These are phyloP conservation scores for Cliona cf. orientalis DNA, from an alignment of 37 sponge, comb jelly and placozoan species.

Conservation along the genomic window DNA sequence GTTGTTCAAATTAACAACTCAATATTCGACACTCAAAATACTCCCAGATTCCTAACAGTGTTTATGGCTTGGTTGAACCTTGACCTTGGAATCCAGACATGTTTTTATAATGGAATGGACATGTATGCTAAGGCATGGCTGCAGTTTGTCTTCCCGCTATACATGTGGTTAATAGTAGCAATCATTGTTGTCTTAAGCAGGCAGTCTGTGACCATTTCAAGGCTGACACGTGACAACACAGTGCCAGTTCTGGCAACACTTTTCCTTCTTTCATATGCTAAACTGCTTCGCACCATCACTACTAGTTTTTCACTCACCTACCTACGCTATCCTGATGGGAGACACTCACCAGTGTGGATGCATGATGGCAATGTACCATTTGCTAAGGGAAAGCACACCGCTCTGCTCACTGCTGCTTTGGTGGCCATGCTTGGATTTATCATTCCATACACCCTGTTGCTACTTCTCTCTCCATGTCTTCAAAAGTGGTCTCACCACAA, in stretches of 20 bases:
- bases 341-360: not conserved
- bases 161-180: not conserved
- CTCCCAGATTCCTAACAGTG: no score
- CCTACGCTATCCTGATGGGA: not conserved
- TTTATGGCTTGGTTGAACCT: no score
- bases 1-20: no score
- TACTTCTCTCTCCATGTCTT: not conserved
- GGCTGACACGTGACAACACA: not conserved
- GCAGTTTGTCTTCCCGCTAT: no score
- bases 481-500: not conserved
- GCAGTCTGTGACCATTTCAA: not conserved
- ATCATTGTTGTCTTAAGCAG: not conserved
- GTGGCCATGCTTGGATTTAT: not conserved
- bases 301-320: not conserved
- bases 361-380: not conserved
- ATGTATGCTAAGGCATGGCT: no score
- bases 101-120: no score
- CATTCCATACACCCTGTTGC: not conserved
- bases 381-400: not conserved
- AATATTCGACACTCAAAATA: no score
- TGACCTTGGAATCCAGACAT: no score
- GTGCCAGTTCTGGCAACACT: not conserved
- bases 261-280: conserved; percentile 10
- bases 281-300: conserved; percentile 1
- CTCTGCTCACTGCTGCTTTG: not conserved